phyloP scores from a whole-genome alignment of 2,797 vertebrate genomes.

The Cossypha niveicapilla region DNA sequence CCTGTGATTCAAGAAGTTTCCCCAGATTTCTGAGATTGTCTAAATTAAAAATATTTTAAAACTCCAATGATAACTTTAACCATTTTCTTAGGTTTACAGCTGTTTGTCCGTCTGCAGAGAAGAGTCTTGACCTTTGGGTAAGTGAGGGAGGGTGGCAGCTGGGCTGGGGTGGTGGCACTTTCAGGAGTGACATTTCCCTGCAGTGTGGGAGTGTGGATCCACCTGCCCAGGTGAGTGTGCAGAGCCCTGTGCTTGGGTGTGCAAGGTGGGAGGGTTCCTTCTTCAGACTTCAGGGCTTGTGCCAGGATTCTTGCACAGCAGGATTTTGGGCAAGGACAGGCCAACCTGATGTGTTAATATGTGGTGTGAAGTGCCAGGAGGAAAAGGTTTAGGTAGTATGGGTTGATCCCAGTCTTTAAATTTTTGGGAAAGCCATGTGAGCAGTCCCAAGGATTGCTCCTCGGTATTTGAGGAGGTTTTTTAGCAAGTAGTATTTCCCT shows the following conservation, averaged over 20 bases:
- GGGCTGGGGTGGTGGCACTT: fast-evolving
- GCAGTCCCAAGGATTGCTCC: background rate
- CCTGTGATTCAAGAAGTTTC: background rate
- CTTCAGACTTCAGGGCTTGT: background rate
- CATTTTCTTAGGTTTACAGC: background rate
- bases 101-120: background rate
- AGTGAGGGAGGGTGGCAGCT: background rate
- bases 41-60: background rate
- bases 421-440: fast-evolving
- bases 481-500: background rate
- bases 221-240: background rate
- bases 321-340: background rate
- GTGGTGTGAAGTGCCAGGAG: fast-evolving
- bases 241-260: background rate
- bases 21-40: background rate
- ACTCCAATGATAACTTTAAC: background rate
- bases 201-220: background rate
- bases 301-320: background rate
- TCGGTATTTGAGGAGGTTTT: background rate
- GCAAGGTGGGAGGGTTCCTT: background rate
- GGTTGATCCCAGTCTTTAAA: background rate
- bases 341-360: background rate
- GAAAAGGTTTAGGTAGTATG: fast-evolving
- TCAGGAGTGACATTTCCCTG: background rate
- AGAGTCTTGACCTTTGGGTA: background rate